Evolutionary conservation across 2,113 vertebrate genomes (phyloP).

Genomic region (Rhinolophus ferrumequinum): DNA sequence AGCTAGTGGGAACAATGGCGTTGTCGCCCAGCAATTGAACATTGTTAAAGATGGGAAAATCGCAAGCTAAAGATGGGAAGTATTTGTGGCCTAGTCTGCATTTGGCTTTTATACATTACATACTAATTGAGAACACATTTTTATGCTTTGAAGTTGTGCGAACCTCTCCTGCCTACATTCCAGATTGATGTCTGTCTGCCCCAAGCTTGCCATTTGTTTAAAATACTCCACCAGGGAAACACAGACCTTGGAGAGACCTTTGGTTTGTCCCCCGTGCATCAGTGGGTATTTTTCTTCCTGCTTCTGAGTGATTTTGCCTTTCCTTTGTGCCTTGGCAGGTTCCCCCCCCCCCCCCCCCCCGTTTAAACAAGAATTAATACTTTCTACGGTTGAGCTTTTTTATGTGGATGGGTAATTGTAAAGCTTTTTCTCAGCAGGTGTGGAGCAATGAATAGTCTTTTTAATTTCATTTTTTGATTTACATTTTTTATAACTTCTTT

Average conservation of each 20-base stretch:
- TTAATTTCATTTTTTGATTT: conserved; percentile 57
- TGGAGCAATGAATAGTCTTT: conserved; percentile 14
- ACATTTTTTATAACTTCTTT: conserved; percentile 65
- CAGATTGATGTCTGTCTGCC: conserved; percentile 27
- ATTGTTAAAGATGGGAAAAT: background rate
- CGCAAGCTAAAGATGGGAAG: background rate
- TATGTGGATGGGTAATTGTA: conserved; percentile 51
- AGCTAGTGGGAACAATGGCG: background rate
- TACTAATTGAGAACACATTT: conserved; percentile 65
- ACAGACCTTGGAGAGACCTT: conserved; percentile 30
- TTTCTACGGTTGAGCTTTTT: conserved; percentile 39
- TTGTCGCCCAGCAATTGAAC: background rate
- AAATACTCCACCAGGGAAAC: background rate
- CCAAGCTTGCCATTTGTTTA: conserved; percentile 20
- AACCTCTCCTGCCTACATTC: conserved; percentile 37
- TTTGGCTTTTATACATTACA: conserved; percentile 55
- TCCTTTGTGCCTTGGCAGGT: conserved; percentile 35
- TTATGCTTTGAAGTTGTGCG: conserved; percentile 55
- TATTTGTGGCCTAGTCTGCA: background rate
- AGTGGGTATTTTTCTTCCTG: background rate
- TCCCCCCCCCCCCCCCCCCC: no score
- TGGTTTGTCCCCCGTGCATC: background rate
- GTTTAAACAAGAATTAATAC: conserved; percentile 66
- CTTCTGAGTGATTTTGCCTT: conserved; percentile 51
- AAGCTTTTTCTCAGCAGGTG: conserved; percentile 55